A percentile compares a stretch with the other conserved stretches of the same genome.
Evolutionary conservation across 2,888 invertebrate species (phyloP).

Genomic region (Serripes groenlandicus): DNA sequence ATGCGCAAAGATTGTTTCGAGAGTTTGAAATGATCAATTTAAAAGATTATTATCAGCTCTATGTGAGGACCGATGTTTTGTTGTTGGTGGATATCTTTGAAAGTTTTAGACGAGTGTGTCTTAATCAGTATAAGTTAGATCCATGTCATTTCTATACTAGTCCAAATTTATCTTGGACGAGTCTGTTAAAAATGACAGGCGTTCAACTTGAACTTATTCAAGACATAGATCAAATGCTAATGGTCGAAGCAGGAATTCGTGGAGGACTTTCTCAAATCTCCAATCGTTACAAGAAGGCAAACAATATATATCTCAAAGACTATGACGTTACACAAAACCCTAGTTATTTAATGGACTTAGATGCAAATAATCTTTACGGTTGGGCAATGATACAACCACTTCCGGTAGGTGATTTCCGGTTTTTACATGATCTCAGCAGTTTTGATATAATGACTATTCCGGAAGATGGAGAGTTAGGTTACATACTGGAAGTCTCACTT

Average conservation of each 20-base stretch:
- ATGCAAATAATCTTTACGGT: constrained; percentile 47
- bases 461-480: constrained; percentile 27
- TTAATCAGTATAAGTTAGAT: constrained; percentile 49
- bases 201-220: constrained; percentile 31
- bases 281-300: constrained; percentile 43
- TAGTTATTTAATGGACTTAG: constrained; percentile 43
- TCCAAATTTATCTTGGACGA: constrained; percentile 44
- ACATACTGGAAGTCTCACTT: constrained; percentile 32
- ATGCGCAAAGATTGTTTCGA: constrained; percentile 38
- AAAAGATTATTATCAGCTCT: constrained; percentile 43
- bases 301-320: constrained; percentile 42
- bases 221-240: constrained; percentile 34
- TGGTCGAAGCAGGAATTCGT: constrained; percentile 33
- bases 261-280: constrained; percentile 50
- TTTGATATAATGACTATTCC: constrained; percentile 24
- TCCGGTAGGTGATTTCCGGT: constrained; percentile 19
- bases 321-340: constrained; percentile 34
- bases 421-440: constrained; percentile 14
- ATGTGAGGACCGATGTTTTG: constrained; percentile 44
- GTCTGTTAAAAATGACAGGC: constrained; percentile 41
- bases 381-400: constrained; percentile 36
- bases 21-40: constrained; percentile 20
- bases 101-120: constrained; percentile 31
- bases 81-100: constrained; percentile 44
- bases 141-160: constrained; percentile 48